A percentile compares a stretch with the other conserved stretches of the same genome.
phyloP scores from a whole-genome alignment of 2,888 invertebrate species.

The Drosophila melanocephala region DNA sequence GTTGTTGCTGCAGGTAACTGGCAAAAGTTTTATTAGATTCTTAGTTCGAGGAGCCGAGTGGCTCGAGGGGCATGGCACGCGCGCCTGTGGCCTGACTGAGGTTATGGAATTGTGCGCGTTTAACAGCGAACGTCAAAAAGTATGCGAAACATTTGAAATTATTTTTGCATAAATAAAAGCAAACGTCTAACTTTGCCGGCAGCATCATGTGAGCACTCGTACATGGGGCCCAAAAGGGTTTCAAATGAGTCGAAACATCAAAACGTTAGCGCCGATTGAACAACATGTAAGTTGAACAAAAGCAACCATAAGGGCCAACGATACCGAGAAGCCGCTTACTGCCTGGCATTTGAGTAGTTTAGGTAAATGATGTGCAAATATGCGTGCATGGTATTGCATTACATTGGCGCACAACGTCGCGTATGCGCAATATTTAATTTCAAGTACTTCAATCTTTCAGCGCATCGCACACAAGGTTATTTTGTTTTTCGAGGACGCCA shows the following conservation, averaged over 20 bases:
- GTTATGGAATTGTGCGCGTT: conserved; percentile 67
- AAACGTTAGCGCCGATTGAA: conserved; percentile 46
- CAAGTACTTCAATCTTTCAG: conserved; percentile 46
- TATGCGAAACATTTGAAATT: conserved; percentile 77
- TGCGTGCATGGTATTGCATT: conserved; percentile 49
- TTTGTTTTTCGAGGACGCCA: conserved; percentile 22
- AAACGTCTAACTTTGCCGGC: conserved; percentile 39
- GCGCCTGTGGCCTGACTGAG: conserved; percentile 58
- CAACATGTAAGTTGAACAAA: conserved; percentile 18
- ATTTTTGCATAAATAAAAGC: conserved; percentile 77
- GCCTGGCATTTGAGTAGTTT: conserved; percentile 31
- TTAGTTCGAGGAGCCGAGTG: conserved; percentile 50
- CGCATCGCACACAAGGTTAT: conserved; percentile 36
- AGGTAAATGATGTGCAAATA: conserved; percentile 69
- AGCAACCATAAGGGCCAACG: conserved; percentile 14
- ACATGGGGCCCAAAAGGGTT: conserved; percentile 58
- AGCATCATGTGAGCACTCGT: conserved; percentile 20
- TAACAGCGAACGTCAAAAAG: conserved; percentile 57
- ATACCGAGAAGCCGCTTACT: conserved; percentile 53
- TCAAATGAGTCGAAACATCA: conserved; percentile 62
- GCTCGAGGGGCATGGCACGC: conserved; percentile 14
- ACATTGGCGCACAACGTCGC: conserved; percentile 39
- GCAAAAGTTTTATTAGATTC: conserved; percentile 81
- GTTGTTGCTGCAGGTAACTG: conserved; percentile 54
- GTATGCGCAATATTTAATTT: conserved; percentile 72